Percentiles rank a stretch among this genome's conserved stretches.
Evolutionary conservation across 2,113 vertebrate species (phyloP).

Genomic region (Elaphurus davidianus): DNA sequence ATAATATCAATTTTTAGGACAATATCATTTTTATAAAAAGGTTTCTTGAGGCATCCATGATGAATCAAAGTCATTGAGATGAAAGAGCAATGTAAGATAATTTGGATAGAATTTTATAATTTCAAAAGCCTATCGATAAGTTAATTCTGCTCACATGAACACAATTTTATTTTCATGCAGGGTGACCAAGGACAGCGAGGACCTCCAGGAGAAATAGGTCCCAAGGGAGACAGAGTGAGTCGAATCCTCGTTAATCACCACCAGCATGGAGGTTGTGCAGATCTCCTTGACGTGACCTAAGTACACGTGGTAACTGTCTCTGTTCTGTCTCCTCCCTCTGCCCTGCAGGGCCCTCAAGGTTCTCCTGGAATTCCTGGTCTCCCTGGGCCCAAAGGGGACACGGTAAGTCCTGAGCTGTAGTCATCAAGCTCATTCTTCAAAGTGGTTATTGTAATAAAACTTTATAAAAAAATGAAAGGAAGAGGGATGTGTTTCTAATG

Average conservation of each 20-base stretch:
- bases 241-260: neutral
- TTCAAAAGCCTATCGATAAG: neutral
- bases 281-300: neutral
- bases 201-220: slow-evolving; percentile 89
- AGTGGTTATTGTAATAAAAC: neutral
- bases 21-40: neutral
- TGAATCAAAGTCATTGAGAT: neutral
- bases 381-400: slow-evolving; percentile 94
- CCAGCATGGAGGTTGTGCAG: neutral
- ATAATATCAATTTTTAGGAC: neutral
- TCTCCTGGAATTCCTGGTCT: slow-evolving; percentile 92
- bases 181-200: slow-evolving; percentile 94
- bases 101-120: neutral
- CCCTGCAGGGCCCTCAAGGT: slow-evolving; percentile 88
- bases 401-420: slow-evolving; percentile 83
- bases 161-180: slow-evolving; percentile 73
- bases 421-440: neutral
- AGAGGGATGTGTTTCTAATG: neutral
- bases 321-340: neutral
- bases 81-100: neutral
- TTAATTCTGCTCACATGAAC: neutral
- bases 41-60: neutral
- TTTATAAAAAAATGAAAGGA: neutral
- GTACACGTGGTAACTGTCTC: neutral
- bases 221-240: slow-evolving; percentile 91